phyloP scores from a whole-genome alignment of 2,888 invertebrate genomes.

The Amphipyra berbera region DNA sequence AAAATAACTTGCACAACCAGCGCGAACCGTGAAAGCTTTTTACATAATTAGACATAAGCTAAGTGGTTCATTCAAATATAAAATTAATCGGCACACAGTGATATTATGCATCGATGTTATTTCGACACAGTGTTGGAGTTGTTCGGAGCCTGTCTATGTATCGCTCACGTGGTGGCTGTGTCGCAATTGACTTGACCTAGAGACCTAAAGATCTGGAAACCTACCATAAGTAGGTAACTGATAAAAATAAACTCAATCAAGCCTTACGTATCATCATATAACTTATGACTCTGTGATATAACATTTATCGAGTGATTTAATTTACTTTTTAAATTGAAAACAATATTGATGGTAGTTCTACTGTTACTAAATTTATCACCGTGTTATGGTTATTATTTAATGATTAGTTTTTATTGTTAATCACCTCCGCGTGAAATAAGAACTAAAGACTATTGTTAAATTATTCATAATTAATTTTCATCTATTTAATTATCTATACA shows the following conservation, averaged over 20 bases:
- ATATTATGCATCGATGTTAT: slow-evolving; percentile 43
- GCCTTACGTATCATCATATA: slow-evolving; percentile 38
- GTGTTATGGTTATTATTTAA: background rate
- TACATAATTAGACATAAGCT: slow-evolving; percentile 30
- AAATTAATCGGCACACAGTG: slow-evolving; percentile 42
- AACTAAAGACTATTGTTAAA: slow-evolving; percentile 4
- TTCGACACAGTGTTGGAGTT: slow-evolving; percentile 55
- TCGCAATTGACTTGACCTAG: slow-evolving; percentile 60
- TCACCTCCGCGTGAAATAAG: background rate
- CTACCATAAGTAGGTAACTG: slow-evolving; percentile 48
- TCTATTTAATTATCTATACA: slow-evolving; percentile 21
- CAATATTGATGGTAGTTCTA: background rate
- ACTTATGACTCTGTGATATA: slow-evolving; percentile 4
- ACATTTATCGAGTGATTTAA: slow-evolving; percentile 5
- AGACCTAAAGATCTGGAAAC: slow-evolving; percentile 64
- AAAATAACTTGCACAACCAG: slow-evolving; percentile 38
- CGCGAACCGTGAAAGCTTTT: slow-evolving; percentile 23
- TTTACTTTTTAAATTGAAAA: background rate
- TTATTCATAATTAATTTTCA: slow-evolving; percentile 24
- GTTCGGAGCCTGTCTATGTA: slow-evolving; percentile 59
- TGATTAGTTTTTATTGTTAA: background rate
- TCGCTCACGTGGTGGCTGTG: slow-evolving; percentile 57
- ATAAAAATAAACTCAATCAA: slow-evolving; percentile 35
- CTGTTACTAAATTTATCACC: background rate
- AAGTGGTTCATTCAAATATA: slow-evolving; percentile 46